These are phyloP conservation scores for Styela clava DNA, from an alignment of 23 tunicate genomes.

Conservation along the genomic window DNA sequence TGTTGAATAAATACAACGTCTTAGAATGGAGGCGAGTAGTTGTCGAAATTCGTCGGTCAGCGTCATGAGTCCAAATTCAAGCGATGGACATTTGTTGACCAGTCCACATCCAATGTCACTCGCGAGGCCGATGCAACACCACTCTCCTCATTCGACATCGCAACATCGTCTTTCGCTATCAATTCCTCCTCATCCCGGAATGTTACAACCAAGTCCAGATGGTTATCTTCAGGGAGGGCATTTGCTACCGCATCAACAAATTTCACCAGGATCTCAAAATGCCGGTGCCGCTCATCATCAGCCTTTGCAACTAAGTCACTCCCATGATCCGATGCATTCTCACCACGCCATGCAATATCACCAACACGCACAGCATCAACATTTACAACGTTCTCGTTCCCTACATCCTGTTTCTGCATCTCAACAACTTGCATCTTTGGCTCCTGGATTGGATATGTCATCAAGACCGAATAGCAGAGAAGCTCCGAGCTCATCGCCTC, in stretches of 20 bases:
- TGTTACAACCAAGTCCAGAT: neutral
- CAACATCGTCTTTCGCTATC: neutral
- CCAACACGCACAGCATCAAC: slow-evolving; percentile 34
- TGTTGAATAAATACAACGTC: neutral
- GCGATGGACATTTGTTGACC: slow-evolving; percentile 19
- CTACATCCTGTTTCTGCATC: slow-evolving; percentile 4
- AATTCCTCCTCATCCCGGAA: slow-evolving; percentile 13
- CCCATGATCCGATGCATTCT: slow-evolving; percentile 33
- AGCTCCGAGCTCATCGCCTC: slow-evolving; percentile 2
- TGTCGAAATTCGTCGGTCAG: slow-evolving; percentile 25
- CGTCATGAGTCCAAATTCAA: slow-evolving; percentile 3
- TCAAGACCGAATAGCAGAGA: slow-evolving; percentile 29
- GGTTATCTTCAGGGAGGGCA: slow-evolving; percentile 15
- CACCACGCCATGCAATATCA: slow-evolving; percentile 33
- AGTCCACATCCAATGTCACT: slow-evolving; percentile 7
- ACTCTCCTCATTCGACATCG: neutral
- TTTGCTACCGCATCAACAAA: slow-evolving; percentile 13
- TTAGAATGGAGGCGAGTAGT: slow-evolving; percentile 23
- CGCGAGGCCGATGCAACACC: slow-evolving; percentile 10
- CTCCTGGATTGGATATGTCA: slow-evolving; percentile 14
- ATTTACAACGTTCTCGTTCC: slow-evolving; percentile 17
- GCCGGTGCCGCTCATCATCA: slow-evolving; percentile 2
- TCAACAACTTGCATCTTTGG: slow-evolving; percentile 4
- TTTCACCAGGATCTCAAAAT: slow-evolving; percentile 14
- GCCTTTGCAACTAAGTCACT: slow-evolving; percentile 17